These are phyloP conservation scores for Drosophila acutilabella DNA, from an alignment of 2,888 invertebrate genomes.

Conservation along the genomic window DNA sequence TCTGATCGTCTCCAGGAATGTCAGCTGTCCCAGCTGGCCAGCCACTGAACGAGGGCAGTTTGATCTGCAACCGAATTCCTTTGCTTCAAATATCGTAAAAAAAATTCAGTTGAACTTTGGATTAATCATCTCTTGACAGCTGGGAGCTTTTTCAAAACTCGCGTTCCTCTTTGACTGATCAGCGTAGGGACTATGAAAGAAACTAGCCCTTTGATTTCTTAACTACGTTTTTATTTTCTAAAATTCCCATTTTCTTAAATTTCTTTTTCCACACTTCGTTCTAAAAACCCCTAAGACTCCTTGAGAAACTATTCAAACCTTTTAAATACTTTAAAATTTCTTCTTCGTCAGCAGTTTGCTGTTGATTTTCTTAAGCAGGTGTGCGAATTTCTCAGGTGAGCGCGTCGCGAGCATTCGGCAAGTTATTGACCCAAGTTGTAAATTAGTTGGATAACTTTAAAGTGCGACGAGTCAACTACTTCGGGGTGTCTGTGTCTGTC, in stretches of 20 bases:
- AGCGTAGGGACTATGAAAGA: not conserved
- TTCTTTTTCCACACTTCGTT: no score
- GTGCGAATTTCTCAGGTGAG: conserved; percentile 42
- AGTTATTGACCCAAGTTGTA: conserved; percentile 62
- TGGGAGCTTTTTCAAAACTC: not conserved
- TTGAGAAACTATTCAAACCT: not conserved
- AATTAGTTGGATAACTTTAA: conserved; percentile 38
- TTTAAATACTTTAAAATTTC: conserved; percentile 1
- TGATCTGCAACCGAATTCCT: not conserved
- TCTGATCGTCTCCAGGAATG: conserved; percentile 28
- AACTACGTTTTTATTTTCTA: no score
- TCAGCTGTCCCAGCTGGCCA: conserved; percentile 18
- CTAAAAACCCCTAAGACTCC: no score
- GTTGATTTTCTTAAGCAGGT: conserved; percentile 39
- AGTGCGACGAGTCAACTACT: not conserved
- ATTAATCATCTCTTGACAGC: not conserved
- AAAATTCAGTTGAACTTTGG: not conserved
- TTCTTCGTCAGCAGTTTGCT: conserved; percentile 5
- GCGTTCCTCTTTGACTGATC: not conserved
- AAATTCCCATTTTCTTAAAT: no score
- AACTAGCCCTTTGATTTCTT: not conserved
- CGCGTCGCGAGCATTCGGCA: conserved; percentile 41
- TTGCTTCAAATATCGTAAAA: not conserved
- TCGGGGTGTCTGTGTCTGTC: conserved; percentile 3
- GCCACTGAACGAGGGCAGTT: conserved; percentile 22